These are phyloP conservation scores for Epinephelus moara DNA, from an alignment of 2,113 vertebrate species.

Conservation along the genomic window DNA sequence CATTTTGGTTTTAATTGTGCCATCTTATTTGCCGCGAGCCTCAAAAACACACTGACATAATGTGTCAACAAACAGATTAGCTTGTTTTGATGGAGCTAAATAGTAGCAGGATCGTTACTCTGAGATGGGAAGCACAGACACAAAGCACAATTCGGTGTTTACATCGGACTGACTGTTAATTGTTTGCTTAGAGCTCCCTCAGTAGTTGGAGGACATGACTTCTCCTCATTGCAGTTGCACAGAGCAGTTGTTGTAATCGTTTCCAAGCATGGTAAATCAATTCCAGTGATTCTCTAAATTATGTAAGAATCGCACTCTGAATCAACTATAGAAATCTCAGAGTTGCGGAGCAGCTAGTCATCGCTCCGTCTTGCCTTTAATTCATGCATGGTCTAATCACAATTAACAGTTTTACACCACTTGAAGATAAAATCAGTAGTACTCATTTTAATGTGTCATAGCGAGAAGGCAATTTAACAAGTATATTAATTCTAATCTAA, in stretches of 20 bases:
- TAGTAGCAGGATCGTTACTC: background rate
- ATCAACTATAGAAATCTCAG: conserved; percentile 21
- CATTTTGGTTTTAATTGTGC: conserved; percentile 28
- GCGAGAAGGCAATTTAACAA: conserved; percentile 18
- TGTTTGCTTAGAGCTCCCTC: conserved; percentile 1
- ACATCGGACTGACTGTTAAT: background rate
- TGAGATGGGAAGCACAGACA: conserved; percentile 8
- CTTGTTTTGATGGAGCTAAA: conserved; percentile 18
- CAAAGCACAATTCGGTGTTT: background rate
- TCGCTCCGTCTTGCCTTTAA: conserved; percentile 35
- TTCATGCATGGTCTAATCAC: conserved; percentile 36
- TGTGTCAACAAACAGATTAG: conserved; percentile 36
- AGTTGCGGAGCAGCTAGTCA: background rate
- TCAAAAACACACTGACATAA: conserved; percentile 4
- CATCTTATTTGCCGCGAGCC: background rate
- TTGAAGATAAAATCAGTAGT: conserved; percentile 41
- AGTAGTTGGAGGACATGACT: background rate
- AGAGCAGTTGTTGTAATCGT: conserved; percentile 1
- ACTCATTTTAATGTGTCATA: conserved; percentile 25
- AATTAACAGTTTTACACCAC: conserved; percentile 45
- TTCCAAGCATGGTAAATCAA: conserved; percentile 23
- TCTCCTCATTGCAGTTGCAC: background rate
- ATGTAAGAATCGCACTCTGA: conserved; percentile 1
- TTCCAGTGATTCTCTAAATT: conserved; percentile 12
- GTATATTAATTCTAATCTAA: conserved; percentile 18